Base-by-base conservation (phyloP, 2,888 invertebrate genomes). In the Eupeodes latifasciatus region DNA sequence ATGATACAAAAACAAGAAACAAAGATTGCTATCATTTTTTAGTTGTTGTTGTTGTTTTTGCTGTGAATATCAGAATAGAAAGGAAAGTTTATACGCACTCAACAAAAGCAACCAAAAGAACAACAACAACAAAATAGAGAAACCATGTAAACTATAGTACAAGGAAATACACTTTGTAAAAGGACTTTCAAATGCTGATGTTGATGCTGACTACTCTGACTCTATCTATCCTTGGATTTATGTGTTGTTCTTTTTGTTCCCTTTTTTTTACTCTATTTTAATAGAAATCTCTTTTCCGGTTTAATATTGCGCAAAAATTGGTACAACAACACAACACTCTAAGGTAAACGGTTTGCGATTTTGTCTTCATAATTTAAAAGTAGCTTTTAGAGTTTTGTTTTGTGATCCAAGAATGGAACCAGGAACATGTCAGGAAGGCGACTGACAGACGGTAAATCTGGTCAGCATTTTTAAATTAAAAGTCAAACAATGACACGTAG, bases 381-480 rank as follows among this genome's bases (percentile, higher is more conserved):
- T 74, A 79, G 55, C 53, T 74, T 27, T 14, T 34, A 11, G 3
- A 1, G 49, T 49, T 10, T 66, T 36, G 16, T 62, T 36, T 57
- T 69, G 69, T 62, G 61, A 62, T 76, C 51, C 34, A 61, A 69
- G 62, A 51, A 69, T 69, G 64, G 16, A 11, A 67, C 7, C 62
- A 64, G 64, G 16, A 11, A 67, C 7, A 19, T 61, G 61, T 75
- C 61, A 53, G 53, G 16, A 9, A 62, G 51, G 61, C n/a, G 75
- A 53, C 62, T 62, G 75, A 75, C 75, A 62, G 75, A 40, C 75
- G 19, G 16, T 14, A 19, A 44, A 14, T 36, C 16, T 47, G 72
- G 78, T 79, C 79, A 83, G 72, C 74, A 47, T 67, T 83, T 83
- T 83, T 16, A 74, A 71, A 74, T 77, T 74, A 72, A 67, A 72